Evolutionary conservation across 2,113 vertebrate genomes (phyloP).

Genomic region (Notarius quadriscutis): DNA sequence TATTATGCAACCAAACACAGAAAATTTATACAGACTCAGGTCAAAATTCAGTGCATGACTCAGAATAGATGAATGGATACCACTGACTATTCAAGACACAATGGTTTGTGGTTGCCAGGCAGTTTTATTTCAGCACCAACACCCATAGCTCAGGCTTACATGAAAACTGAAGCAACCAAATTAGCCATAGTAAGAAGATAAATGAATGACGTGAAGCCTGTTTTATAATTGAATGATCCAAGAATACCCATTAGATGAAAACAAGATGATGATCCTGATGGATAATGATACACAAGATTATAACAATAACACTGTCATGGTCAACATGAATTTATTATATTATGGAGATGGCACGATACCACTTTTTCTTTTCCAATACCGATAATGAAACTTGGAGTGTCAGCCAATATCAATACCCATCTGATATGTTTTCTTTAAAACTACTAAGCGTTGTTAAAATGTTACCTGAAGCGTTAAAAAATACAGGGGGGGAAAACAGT

Average conservation of each 20-base stretch:
- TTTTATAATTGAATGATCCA: not conserved
- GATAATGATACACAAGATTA: not conserved
- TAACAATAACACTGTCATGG: not conserved
- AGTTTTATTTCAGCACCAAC: slow-evolving; percentile 33
- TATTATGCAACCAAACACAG: not conserved
- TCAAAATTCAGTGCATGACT: not conserved
- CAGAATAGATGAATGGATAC: slow-evolving; percentile 9
- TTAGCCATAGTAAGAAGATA: not conserved
- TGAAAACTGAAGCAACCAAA: slow-evolving; percentile 22
- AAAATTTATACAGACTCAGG: not conserved
- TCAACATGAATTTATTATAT: not conserved
- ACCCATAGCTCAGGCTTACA: slow-evolving; percentile 24
- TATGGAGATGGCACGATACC: not conserved
- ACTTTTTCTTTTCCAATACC: not conserved
- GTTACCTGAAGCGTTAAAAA: not conserved
- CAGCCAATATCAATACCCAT: not conserved
- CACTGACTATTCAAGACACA: slow-evolving; percentile 21
- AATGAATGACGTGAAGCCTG: not conserved
- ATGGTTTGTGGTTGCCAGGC: slow-evolving; percentile 54
- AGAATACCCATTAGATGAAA: not conserved
- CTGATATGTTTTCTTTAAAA: not conserved
- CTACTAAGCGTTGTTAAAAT: not conserved
- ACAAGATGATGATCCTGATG: not conserved
- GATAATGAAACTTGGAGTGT: not conserved
- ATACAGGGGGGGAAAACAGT: not conserved